These are phyloP conservation scores for Agonopterix subpropinquella DNA, from an alignment of 2,888 invertebrate species.

Conservation along the genomic window DNA sequence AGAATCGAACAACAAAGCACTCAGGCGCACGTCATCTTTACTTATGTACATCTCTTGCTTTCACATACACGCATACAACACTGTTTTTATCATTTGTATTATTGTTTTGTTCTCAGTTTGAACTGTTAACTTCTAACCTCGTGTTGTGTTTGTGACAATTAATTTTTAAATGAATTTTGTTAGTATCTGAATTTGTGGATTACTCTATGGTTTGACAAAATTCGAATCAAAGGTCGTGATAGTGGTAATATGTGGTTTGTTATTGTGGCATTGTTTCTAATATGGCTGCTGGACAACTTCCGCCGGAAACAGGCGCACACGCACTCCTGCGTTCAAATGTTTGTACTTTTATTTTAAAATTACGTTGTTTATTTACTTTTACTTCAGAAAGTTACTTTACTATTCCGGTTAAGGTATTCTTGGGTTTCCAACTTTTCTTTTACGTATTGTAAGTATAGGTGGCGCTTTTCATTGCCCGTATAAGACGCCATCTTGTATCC, in stretches of 20 bases:
- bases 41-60: slow-evolving; percentile 34
- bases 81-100: neutral
- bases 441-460: neutral
- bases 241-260: slow-evolving; percentile 59
- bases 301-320: slow-evolving; percentile 52
- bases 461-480: slow-evolving; percentile 3
- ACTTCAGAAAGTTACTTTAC: neutral
- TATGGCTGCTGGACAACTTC: slow-evolving; percentile 63
- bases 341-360: slow-evolving; percentile 33
- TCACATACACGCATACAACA: slow-evolving; percentile 32
- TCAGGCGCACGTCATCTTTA: slow-evolving; percentile 26
- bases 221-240: slow-evolving; percentile 22
- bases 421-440: neutral
- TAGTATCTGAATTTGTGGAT: neutral
- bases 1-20: slow-evolving; percentile 29
- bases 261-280: slow-evolving; percentile 54
- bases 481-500: slow-evolving; percentile 3
- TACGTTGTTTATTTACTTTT: neutral
- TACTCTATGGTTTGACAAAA: slow-evolving; percentile 17
- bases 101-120: neutral
- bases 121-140: no score
- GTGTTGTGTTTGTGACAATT: no score
- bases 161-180: neutral
- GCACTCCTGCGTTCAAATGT: slow-evolving; percentile 58
- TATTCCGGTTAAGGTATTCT: neutral